Percentiles rank a stretch among this genome's conserved stretches.
phyloP scores from a whole-genome alignment of 1,140 invertebrate species.

The Ephestia elutella region DNA sequence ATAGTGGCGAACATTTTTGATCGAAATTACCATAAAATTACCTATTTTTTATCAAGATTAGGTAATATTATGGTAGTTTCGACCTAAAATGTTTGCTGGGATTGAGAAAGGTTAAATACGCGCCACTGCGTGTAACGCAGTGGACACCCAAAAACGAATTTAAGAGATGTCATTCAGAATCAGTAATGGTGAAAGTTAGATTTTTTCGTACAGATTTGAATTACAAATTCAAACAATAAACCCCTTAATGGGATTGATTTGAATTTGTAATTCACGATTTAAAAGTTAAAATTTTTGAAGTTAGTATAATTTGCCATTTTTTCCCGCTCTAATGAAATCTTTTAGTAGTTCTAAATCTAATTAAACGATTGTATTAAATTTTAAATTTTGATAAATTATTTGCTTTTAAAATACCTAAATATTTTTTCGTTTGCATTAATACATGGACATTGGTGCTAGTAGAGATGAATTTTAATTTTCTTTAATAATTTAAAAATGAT shows the following conservation, averaged over 20 bases:
- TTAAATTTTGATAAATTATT: too few species aligned
- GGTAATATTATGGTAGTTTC: background rate
- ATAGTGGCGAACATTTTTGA: too few species aligned
- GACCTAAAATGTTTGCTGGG: too few species aligned
- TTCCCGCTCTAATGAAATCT: background rate
- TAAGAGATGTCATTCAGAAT: background rate
- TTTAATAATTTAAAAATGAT: slow-evolving; percentile 19
- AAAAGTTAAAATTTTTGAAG: background rate
- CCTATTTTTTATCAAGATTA: slow-evolving; percentile 3
- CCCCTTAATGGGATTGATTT: background rate
- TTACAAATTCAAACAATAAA: slow-evolving; percentile 5
- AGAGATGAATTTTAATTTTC: slow-evolving; percentile 30
- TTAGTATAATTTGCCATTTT: background rate
- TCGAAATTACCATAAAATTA: too few species aligned
- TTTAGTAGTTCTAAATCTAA: background rate
- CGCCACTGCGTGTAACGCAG: too few species aligned
- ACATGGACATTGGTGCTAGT: slow-evolving; percentile 45
- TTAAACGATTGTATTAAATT: too few species aligned
- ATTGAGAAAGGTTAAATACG: too few species aligned
- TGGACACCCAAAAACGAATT: background rate
- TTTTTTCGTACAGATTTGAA: background rate
- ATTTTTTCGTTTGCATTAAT: background rate
- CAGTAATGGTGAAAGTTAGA: background rate
- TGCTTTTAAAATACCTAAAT: too few species aligned
- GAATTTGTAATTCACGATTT: background rate